These are phyloP conservation scores for Aeoliscus strigatus DNA, from an alignment of 2,797 vertebrate species.

Conservation along the genomic window DNA sequence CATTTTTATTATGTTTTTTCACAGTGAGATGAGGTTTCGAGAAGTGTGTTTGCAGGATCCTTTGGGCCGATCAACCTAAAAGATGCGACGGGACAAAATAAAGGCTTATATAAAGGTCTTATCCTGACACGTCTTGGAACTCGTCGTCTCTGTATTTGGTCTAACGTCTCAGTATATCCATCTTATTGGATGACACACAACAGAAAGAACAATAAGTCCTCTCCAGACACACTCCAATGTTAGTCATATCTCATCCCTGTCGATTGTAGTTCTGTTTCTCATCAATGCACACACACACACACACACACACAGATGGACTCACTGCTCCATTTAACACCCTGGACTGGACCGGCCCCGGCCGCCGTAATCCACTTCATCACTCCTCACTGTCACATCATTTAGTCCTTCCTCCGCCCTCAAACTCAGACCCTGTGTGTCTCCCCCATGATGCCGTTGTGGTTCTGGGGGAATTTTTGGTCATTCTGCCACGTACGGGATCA, in stretches of 20 bases:
- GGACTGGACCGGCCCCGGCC: conserved; percentile 2
- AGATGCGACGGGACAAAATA: no score
- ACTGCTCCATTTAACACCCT: conserved; percentile 22
- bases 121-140: neutral
- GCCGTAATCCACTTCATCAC: conserved; percentile 23
- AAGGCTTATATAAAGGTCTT: no score
- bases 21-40: no score
- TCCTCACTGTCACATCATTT: conserved; percentile 43
- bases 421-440: conserved; percentile 24
- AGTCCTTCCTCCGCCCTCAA: conserved; percentile 31
- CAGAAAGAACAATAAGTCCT: no score
- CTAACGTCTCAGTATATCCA: conserved; percentile 1
- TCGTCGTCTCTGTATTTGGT: neutral
- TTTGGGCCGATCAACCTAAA: no score
- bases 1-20: no score
- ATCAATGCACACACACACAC: conserved; percentile 27
- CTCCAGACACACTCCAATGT: no score
- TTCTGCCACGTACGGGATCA: conserved; percentile 26
- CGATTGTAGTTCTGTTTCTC: conserved; percentile 37
- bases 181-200: no score
- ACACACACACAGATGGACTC: neutral
- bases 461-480: conserved; percentile 43
- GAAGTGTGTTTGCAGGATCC: no score
- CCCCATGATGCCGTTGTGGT: conserved; percentile 53
- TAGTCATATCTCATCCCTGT: conserved; percentile 5